phyloP scores from a whole-genome alignment of 2,797 vertebrate species.

The Liparis tanakae region DNA sequence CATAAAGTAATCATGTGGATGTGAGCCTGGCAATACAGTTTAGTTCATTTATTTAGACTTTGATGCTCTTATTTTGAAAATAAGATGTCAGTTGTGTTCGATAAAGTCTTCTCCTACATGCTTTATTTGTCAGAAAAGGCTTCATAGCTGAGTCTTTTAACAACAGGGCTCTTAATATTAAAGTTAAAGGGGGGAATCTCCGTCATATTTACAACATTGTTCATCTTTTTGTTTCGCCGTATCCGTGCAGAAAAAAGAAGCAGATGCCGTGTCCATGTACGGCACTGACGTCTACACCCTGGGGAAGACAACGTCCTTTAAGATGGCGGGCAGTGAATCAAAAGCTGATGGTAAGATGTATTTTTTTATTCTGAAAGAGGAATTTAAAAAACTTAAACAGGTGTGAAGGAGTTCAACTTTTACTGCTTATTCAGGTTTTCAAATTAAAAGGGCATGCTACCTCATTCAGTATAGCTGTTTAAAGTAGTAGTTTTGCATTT shows the following conservation, averaged over 20 bases:
- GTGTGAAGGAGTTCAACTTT: neutral
- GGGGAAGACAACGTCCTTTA: conserved; percentile 83
- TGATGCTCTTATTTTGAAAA: neutral
- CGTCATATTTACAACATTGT: neutral
- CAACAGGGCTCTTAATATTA: neutral
- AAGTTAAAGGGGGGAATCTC: neutral
- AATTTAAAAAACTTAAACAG: neutral
- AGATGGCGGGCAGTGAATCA: conserved; percentile 89
- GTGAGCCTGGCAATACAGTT: neutral
- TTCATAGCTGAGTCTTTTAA: neutral
- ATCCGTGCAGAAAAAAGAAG: conserved; percentile 81
- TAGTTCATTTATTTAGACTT: neutral
- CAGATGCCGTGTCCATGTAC: conserved; percentile 87
- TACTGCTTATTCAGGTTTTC: neutral
- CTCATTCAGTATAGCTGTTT: neutral
- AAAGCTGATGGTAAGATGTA: conserved; percentile 83
- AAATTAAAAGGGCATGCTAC: neutral
- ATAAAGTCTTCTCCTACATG: neutral
- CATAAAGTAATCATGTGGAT: neutral
- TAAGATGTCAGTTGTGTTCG: neutral
- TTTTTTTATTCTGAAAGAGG: neutral
- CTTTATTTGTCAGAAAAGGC: neutral
- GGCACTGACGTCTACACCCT: conserved; percentile 84
- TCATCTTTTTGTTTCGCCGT: neutral
- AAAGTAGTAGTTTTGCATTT: no score